These are phyloP conservation scores for Tenrec ecaudatus DNA, from an alignment of 2,113 vertebrate genomes.

Conservation along the genomic window DNA sequence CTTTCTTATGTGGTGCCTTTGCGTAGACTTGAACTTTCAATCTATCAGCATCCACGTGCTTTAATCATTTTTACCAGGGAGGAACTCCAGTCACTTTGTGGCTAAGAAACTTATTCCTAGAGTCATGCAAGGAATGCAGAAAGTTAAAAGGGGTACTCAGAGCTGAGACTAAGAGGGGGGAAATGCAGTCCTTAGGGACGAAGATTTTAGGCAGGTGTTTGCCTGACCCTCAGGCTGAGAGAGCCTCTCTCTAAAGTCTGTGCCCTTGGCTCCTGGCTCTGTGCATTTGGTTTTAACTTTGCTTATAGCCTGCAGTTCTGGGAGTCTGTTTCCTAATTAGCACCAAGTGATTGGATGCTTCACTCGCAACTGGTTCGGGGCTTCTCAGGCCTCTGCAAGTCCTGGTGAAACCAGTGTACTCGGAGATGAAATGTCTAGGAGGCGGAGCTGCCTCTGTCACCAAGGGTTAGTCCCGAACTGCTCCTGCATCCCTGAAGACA, in stretches of 20 bases:
- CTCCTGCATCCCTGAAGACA: background rate
- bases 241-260: background rate
- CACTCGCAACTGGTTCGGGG: background rate
- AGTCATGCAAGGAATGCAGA: background rate
- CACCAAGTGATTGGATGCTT: background rate
- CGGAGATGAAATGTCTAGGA: background rate
- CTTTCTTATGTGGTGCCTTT: background rate
- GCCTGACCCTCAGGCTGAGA: background rate
- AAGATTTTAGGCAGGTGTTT: background rate
- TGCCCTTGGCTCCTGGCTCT: background rate
- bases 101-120: background rate
- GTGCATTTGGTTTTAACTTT: background rate
- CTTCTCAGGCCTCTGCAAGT: background rate
- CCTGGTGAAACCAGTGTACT: background rate
- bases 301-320: background rate
- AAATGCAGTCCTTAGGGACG: background rate
- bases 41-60: background rate
- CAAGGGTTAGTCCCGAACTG: background rate
- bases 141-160: background rate
- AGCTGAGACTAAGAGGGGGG: background rate
- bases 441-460: background rate
- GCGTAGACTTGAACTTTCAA: background rate
- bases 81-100: background rate
- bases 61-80: background rate
- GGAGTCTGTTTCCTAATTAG: background rate